A percentile compares a stretch with the other conserved stretches of the same genome.
Conservation (phyloP, 1,140 invertebrate species). For the Ditylenchus dipsaci region DNA sequence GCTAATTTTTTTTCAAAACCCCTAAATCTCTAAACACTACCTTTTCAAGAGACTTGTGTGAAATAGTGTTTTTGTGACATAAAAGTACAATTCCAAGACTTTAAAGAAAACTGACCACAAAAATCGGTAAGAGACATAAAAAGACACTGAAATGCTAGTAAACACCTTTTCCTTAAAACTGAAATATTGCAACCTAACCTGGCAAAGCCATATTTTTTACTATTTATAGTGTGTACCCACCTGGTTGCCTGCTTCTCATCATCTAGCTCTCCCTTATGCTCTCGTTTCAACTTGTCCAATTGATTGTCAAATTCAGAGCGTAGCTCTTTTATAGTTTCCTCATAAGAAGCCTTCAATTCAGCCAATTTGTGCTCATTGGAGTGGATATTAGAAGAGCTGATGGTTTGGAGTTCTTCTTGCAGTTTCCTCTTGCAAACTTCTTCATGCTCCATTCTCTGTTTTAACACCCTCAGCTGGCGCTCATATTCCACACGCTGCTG, state of each 20-base stretch:
- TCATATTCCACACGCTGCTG: slow-evolving; percentile 40
- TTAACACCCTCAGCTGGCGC: slow-evolving; percentile 35
- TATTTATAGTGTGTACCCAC: slow-evolving; percentile 15
- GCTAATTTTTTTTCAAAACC: not conserved
- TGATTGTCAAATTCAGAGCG: slow-evolving; percentile 37
- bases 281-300: slow-evolving; percentile 36
- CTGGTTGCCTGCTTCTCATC: slow-evolving; percentile 54
- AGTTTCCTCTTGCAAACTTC: slow-evolving; percentile 34
- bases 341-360: slow-evolving; percentile 36
- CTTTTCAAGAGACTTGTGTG: too few relatives aligned
- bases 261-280: slow-evolving; percentile 50
- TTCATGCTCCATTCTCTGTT: slow-evolving; percentile 44
- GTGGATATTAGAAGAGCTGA: not conserved
- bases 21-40: too few relatives aligned
- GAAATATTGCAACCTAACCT: too few relatives aligned
- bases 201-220: not conserved
- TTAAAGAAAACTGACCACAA: too few relatives aligned
- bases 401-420: slow-evolving; percentile 45
- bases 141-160: too few relatives aligned
- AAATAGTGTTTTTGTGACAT: too few relatives aligned
- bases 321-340: slow-evolving; percentile 40
- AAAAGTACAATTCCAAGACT: too few relatives aligned
- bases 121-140: too few relatives aligned
- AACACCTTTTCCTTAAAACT: too few relatives aligned
- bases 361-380: slow-evolving; percentile 30